Base-by-base conservation (phyloP, 2,797 vertebrate genomes). In the Moxostoma hubbsi region DNA sequence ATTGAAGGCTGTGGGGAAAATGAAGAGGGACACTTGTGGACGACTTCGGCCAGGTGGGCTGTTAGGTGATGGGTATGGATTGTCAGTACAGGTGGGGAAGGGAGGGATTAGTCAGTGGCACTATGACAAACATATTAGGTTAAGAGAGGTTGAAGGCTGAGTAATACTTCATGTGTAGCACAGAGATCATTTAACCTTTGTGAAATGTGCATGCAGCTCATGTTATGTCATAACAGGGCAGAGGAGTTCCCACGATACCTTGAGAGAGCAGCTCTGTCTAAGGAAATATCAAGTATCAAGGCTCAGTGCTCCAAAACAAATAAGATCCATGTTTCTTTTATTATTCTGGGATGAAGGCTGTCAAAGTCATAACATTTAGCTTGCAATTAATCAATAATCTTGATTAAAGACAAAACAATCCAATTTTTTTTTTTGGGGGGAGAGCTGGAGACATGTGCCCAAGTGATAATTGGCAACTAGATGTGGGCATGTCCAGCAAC, bases 11-110 rank as follows among this genome's bases (percentile, higher is more conserved):
- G 69, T 68, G 78, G 59, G n/a, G 7, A 76, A 83, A 72, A 80
- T 80, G 82, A 87, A 88, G 45, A 70, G 64, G 85, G 83, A 87
- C 73, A 82, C 87, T 75, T 78, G 71, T 84, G 80, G 87, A 75
- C 73, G 61, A 77, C 65, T 64, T 77, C 13, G 49, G 68, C 53
- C 43, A 67, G 16, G 63, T 61, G 61, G 55, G 47, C 69, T 63
- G 71, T 75, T 76, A 73, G 49, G 36, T 47, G 67, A 36, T 6
- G 10, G 50, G 53, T 36, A 64, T 65, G 74, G 73, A 55, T 57
- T 79, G 79, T 74, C 77, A 80, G 67, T 45, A 64, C 45, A 68
- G 47, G 45, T 79, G 75, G 43, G n/a, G 77, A 83, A 83, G 24
- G 85, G 79, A 88, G 89, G 82, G 82, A 76, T 15, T 82, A 69